A percentile compares a stretch with the other conserved stretches of the same genome.
These are phyloP conservation scores for Saxicola maurus DNA, from an alignment of 2,797 vertebrate species.

Conservation along the genomic window DNA sequence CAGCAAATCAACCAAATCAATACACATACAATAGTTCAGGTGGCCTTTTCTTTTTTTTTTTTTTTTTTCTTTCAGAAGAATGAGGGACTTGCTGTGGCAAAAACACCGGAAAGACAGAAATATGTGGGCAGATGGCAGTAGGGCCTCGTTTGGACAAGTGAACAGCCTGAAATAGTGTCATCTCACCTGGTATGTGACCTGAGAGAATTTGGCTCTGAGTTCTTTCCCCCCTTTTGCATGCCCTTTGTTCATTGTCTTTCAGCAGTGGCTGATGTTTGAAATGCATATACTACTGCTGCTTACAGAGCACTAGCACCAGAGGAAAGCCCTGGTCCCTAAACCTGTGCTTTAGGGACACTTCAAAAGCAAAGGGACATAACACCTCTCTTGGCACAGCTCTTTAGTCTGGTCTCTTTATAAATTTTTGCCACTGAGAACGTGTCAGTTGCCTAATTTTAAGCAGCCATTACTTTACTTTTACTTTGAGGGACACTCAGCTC, in stretches of 20 bases:
- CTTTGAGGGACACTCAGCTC: background rate
- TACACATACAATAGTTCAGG: slow-evolving; percentile 50
- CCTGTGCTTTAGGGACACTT: background rate
- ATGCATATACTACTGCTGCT: background rate
- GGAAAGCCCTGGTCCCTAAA: background rate
- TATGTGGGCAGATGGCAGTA: slow-evolving; percentile 60
- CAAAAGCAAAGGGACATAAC: background rate
- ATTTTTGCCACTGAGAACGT: background rate
- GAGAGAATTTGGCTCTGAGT: slow-evolving; percentile 41
- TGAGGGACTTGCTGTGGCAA: slow-evolving; percentile 64
- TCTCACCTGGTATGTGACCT: slow-evolving; percentile 55
- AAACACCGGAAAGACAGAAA: slow-evolving; percentile 31
- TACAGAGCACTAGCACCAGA: background rate
- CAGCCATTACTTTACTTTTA: background rate
- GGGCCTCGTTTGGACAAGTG: slow-evolving; percentile 26
- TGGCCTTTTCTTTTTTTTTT: background rate
- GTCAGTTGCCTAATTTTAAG: background rate
- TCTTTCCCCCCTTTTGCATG: slow-evolving; percentile 23
- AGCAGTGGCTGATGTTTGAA: slow-evolving; percentile 25
- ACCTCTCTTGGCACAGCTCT: background rate
- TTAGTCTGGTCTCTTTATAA: background rate
- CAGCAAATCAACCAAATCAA: slow-evolving; percentile 64
- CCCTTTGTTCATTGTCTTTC: slow-evolving; percentile 55
- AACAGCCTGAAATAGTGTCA: slow-evolving; percentile 41
- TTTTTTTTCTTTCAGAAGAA: slow-evolving; percentile 14